phyloP scores from a whole-genome alignment of 2,888 invertebrate species.

The Phasia obesa region DNA sequence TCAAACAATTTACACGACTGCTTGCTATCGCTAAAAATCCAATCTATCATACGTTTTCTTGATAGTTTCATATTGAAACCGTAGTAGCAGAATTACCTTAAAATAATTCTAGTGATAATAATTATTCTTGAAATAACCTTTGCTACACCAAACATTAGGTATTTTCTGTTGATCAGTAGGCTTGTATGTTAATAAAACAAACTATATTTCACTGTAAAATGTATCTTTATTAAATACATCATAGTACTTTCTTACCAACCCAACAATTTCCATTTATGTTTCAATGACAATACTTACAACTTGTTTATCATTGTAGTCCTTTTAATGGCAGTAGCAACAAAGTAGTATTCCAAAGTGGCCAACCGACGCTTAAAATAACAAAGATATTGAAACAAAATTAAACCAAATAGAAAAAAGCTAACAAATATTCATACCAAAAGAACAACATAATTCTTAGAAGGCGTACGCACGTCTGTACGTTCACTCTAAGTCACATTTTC shows the following conservation, averaged over 20 bases:
- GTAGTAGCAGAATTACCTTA: too few species aligned
- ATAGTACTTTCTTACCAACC: constrained; percentile 30
- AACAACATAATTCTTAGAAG: constrained; percentile 48
- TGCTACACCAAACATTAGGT: too few species aligned
- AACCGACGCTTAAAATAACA: constrained; percentile 60
- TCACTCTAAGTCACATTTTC: constrained; percentile 37
- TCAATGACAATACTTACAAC: constrained; percentile 69
- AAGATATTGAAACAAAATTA: constrained; percentile 33
- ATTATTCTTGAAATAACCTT: too few species aligned
- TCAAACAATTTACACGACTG: too few species aligned
- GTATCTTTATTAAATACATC: too few species aligned
- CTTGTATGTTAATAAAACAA: too few species aligned
- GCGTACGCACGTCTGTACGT: constrained; percentile 19
- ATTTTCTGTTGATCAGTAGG: too few species aligned
- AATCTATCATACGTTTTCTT: too few species aligned
- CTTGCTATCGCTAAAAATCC: too few species aligned
- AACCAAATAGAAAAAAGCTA: constrained; percentile 34
- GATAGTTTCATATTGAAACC: too few species aligned
- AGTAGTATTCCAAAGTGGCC: constrained; percentile 62
- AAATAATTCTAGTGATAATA: too few species aligned
- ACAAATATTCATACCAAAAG: constrained; percentile 60
- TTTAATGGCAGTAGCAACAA: constrained; percentile 42
- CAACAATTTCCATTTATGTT: constrained; percentile 70
- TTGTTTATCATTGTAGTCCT: constrained; percentile 60
- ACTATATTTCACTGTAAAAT: too few species aligned